Conservation (phyloP, 2,888 invertebrate genomes). For the Apodemia duryi region DNA sequence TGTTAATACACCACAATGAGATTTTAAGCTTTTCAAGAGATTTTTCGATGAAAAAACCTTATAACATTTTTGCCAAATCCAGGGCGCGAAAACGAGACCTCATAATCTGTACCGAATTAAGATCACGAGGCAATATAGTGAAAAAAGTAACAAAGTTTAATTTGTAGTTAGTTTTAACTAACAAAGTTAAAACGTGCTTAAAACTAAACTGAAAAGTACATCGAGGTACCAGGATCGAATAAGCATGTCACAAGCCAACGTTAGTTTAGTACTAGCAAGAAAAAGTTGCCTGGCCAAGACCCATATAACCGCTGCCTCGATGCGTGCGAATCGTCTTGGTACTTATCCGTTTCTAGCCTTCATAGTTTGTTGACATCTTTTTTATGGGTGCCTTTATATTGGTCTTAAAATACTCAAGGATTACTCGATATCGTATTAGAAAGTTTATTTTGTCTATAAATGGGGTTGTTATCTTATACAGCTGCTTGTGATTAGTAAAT, state of each 20-base stretch:
- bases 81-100: neutral
- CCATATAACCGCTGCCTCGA: conserved; percentile 59
- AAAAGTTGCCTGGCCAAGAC: conserved; percentile 79
- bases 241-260: conserved; percentile 55
- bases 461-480: neutral
- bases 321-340: conserved; percentile 58
- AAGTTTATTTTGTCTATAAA: neutral
- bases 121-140: neutral
- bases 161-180: conserved; percentile 1
- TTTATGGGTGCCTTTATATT: conserved; percentile 26
- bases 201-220: conserved; percentile 17
- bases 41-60: no score
- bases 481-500: neutral
- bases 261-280: conserved; percentile 65
- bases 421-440: conserved; percentile 17
- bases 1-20: no score
- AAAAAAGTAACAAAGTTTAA: neutral
- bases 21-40: no score
- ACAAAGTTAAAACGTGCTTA: conserved; percentile 13
- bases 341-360: conserved; percentile 43
- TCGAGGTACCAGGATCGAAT: conserved; percentile 50
- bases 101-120: neutral
- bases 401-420: conserved; percentile 21
- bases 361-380: conserved; percentile 40
- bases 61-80: no score